Evolutionary conservation across 37 sponge, comb jelly and placozoan genomes (phyloP).

Genomic region (Eunapius fragilis): DNA sequence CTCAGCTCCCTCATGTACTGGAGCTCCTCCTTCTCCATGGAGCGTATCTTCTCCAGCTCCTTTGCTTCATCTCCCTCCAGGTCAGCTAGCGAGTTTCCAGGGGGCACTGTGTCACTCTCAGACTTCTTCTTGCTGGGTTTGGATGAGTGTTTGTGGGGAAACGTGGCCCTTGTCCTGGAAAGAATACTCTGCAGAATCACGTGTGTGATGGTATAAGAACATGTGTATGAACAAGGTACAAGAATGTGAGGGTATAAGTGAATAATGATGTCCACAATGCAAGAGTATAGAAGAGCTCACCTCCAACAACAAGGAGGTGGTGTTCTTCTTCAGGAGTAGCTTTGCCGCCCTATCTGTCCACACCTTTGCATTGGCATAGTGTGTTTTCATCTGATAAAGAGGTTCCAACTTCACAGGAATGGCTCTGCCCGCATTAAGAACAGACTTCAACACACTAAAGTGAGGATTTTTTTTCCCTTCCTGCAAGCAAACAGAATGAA

Average conservation of each 20-base stretch:
- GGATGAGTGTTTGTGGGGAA: constrained; percentile 5
- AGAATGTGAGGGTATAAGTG: neutral
- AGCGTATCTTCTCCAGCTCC: constrained; percentile 55
- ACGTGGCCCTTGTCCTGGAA: constrained; percentile 57
- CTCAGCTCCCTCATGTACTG: constrained; percentile 14
- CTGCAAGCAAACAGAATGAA: neutral
- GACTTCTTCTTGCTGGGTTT: constrained; percentile 25
- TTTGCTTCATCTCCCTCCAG: constrained; percentile 40
- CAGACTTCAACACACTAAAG: constrained; percentile 33
- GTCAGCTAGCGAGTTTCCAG: constrained; percentile 21
- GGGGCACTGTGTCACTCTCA: constrained; percentile 13
- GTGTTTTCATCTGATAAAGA: constrained; percentile 59
- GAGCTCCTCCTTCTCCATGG: constrained; percentile 48
- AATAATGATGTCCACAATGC: too few relatives aligned
- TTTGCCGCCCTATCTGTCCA: constrained; percentile 77
- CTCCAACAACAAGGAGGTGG: constrained; percentile 59
- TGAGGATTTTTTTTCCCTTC: constrained; percentile 53
- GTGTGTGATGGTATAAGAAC: neutral
- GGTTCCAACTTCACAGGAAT: constrained; percentile 53
- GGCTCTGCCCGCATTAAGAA: constrained; percentile 35
- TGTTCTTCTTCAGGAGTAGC: constrained; percentile 72
- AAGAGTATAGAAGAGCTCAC: constrained; percentile 14
- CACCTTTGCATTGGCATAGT: constrained; percentile 59
- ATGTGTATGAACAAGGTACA: neutral
- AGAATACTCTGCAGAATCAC: constrained; percentile 53